Percentiles rank a stretch among this genome's conserved stretches.
Conservation (phyloP, 30 jellyfish, hydroid and myxozoan species). For the Clytia hemisphaerica region DNA sequence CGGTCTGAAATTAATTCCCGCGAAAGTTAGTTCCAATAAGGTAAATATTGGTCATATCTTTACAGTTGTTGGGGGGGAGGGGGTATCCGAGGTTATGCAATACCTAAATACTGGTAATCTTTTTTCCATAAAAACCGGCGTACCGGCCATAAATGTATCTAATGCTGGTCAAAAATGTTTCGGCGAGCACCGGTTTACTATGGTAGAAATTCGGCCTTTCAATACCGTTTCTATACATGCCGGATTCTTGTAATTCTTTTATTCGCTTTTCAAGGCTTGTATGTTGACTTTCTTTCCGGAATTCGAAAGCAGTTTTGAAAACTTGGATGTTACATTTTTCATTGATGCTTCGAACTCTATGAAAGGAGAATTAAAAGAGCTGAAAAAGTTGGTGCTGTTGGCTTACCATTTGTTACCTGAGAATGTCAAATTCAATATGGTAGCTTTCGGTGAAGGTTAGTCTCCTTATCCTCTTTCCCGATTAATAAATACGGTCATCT, state of each 20-base stretch:
- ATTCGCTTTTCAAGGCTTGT: conserved; percentile 41
- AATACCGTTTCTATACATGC: no score
- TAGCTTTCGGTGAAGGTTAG: conserved; percentile 60
- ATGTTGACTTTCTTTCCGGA: conserved; percentile 86
- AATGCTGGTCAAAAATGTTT: no score
- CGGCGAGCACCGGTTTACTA: no score
- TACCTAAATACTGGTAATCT: no score
- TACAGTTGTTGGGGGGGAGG: no score
- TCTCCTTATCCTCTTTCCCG: background rate
- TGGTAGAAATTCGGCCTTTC: no score
- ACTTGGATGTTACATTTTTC: conserved; percentile 35
- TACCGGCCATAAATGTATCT: no score
- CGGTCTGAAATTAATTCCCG: no score
- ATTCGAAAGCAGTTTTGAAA: conserved; percentile 38
- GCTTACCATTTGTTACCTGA: conserved; percentile 40
- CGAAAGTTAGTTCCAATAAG: no score
- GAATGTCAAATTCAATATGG: conserved; percentile 34
- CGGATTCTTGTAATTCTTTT: background rate
- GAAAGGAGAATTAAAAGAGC: conserved; percentile 40
- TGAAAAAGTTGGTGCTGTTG: conserved; percentile 50
- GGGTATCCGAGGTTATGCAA: no score
- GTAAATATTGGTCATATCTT: no score
- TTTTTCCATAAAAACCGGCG: no score
- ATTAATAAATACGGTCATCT: background rate
- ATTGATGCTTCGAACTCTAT: conserved; percentile 70